Evolutionary conservation across 1,140 invertebrate species (phyloP).

Genomic region (Zaprionus tsacasi): DNA sequence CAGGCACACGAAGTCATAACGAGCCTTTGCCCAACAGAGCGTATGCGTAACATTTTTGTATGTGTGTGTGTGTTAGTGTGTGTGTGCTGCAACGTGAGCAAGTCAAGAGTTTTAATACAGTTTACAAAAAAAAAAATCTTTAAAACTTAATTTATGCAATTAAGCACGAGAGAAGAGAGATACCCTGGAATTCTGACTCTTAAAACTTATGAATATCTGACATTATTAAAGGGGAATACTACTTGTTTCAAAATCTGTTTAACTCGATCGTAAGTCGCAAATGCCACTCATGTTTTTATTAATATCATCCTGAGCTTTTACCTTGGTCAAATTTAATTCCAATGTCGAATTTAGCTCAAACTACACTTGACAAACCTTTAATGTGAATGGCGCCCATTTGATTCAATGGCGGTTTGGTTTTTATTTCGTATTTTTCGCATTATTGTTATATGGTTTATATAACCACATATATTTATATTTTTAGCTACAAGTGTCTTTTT

Average conservation of each 20-base stretch:
- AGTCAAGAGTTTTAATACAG: constrained; percentile 1
- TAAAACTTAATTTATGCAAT: constrained; percentile 27
- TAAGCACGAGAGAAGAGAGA: neutral
- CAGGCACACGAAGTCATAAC: constrained; percentile 16
- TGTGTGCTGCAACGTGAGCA: constrained; percentile 1
- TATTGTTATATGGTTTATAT: constrained; percentile 11
- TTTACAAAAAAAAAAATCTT: constrained; percentile 29
- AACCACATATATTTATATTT: constrained; percentile 38
- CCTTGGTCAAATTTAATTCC: constrained; percentile 9
- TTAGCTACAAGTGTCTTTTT: constrained; percentile 51
- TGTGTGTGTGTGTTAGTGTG: neutral
- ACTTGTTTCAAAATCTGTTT: neutral
- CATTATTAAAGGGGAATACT: neutral
- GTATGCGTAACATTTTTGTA: constrained; percentile 66
- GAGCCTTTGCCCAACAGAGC: constrained; percentile 62
- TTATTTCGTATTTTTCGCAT: neutral
- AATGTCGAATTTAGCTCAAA: constrained; percentile 28
- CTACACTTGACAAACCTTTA: constrained; percentile 42
- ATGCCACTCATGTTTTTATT: neutral
- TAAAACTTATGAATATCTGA: neutral
- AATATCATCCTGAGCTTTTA: constrained; percentile 11
- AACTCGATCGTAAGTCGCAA: neutral
- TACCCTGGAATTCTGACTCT: neutral
- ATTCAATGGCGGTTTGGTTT: constrained; percentile 19
- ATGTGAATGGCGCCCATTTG: constrained; percentile 27